These are phyloP conservation scores for Anastatus disparis DNA, from an alignment of 1,140 invertebrate species.

Conservation along the genomic window DNA sequence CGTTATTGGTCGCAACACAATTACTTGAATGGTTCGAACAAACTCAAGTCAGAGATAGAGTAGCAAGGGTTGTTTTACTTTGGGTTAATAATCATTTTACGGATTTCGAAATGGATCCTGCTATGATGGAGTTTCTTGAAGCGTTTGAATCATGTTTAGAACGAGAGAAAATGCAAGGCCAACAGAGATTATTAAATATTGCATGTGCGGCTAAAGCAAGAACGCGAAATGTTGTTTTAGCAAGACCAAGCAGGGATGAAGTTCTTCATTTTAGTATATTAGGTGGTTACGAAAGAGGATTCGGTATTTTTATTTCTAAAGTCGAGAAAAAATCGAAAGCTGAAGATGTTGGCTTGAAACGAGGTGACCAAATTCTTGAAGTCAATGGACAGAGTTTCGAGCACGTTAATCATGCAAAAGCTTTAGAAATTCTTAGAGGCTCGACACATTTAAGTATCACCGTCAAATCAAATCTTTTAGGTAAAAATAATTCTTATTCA, in stretches of 20 bases:
- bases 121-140: slow-evolving; percentile 97
- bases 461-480: slow-evolving; percentile 95
- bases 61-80: slow-evolving; percentile 92
- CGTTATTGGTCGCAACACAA: slow-evolving; percentile 85
- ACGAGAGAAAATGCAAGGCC: slow-evolving; percentile 85
- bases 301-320: slow-evolving; percentile 95
- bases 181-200: slow-evolving; percentile 89
- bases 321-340: slow-evolving; percentile 93
- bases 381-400: slow-evolving; percentile 97
- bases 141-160: slow-evolving; percentile 90
- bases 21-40: slow-evolving; percentile 91
- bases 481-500: slow-evolving; percentile 52
- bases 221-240: slow-evolving; percentile 89
- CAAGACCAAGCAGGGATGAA: slow-evolving; percentile 90
- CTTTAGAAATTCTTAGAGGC: slow-evolving; percentile 90
- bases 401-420: slow-evolving; percentile 88
- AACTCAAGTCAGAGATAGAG: slow-evolving; percentile 83
- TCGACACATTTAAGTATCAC: slow-evolving; percentile 96
- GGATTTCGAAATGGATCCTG: slow-evolving; percentile 96
- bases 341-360: slow-evolving; percentile 94
- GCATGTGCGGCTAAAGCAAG: slow-evolving; percentile 96
- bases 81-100: slow-evolving; percentile 99
- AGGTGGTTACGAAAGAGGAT: slow-evolving; percentile 90
- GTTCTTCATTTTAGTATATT: slow-evolving; percentile 92
- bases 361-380: slow-evolving; percentile 97